Evolutionary conservation across 2,797 vertebrate species (phyloP), one percentile per base, ranked within the genome.

Genomic region (Pampus argenteus): DNA sequence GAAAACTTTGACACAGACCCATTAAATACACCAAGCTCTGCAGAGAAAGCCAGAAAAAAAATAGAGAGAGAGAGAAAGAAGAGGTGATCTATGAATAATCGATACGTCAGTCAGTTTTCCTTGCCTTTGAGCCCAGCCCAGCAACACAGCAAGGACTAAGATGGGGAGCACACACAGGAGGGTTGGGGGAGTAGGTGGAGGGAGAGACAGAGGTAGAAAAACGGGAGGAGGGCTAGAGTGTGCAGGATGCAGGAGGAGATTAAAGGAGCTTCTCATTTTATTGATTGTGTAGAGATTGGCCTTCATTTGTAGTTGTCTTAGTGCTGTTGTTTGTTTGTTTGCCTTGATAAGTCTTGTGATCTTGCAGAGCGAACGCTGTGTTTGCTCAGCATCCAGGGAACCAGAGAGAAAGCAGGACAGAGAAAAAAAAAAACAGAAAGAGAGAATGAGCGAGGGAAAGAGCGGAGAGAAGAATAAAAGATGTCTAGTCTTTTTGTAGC

Each of bases 201-300:
- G 59, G 52, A 63, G 50, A 76, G 50, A 36, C 59, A 81, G 65
- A 61, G 64, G 79, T 67, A 86, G 51, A 71, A 50, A 29, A 80
- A 49, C 60, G 74, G 83, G 74, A 79, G 84, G 85, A 85, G 88
- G 82, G 85, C 78, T 83, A 85, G 72, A 80, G 82, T 66, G 62
- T 76, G 68, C 69, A 74, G 82, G 84, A 89, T 49, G 29, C 73
- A 83, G 71, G 26, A 67, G 81, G 74, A 91, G 89, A 93, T 92
- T 91, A 89, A 91, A 90, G 82, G 87, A 91, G 91, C 89, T 88
- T 87, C 84, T 88, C 78, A 77, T 81, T 76, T 75, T 89, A 93
- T 91, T 91, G 90, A 94, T 91, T 89, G 84, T 78, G 79, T 90
- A 88, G 92, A 90, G 90, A 93, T 91, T 89, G 85, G 83, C 84